A percentile compares a stretch with the other conserved stretches of the same genome.
These are phyloP conservation scores for Mustela lutreola DNA, from an alignment of 2,113 vertebrate species.

Conservation along the genomic window DNA sequence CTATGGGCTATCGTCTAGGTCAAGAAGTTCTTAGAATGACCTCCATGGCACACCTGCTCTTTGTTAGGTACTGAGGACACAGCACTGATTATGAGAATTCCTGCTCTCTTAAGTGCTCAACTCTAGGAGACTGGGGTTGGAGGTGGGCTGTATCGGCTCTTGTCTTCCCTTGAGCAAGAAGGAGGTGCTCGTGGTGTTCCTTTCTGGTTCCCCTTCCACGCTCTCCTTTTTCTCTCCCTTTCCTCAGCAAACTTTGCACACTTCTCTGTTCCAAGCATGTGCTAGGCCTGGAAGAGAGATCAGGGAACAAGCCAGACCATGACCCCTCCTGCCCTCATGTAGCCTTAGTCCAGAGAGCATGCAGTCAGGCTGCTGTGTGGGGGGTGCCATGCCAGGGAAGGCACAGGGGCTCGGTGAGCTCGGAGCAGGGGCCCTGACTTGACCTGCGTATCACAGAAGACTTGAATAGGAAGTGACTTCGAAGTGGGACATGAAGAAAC, in stretches of 20 bases:
- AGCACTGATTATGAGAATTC: background rate
- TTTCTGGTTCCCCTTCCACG: background rate
- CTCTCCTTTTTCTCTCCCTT: background rate
- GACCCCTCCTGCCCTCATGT: accelerated
- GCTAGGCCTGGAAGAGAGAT: background rate
- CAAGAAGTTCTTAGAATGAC: background rate
- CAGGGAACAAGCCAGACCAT: background rate
- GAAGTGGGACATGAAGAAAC: background rate
- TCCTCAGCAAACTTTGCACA: background rate
- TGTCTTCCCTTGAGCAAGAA: background rate
- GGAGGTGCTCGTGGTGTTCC: background rate
- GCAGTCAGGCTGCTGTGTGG: no score
- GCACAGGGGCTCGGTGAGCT: background rate
- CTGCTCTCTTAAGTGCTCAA: background rate
- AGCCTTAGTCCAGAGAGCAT: background rate
- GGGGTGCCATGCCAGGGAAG: no score
- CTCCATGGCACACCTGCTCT: background rate
- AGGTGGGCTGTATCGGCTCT: background rate
- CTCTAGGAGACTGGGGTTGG: background rate
- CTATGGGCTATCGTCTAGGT: background rate
- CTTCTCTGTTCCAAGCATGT: background rate
- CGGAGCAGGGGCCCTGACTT: background rate
- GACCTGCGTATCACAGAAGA: background rate
- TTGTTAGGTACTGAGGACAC: background rate
- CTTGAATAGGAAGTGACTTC: background rate